phyloP scores from a whole-genome alignment of 2,113 vertebrate genomes.

The Aleadryas rufinucha region DNA sequence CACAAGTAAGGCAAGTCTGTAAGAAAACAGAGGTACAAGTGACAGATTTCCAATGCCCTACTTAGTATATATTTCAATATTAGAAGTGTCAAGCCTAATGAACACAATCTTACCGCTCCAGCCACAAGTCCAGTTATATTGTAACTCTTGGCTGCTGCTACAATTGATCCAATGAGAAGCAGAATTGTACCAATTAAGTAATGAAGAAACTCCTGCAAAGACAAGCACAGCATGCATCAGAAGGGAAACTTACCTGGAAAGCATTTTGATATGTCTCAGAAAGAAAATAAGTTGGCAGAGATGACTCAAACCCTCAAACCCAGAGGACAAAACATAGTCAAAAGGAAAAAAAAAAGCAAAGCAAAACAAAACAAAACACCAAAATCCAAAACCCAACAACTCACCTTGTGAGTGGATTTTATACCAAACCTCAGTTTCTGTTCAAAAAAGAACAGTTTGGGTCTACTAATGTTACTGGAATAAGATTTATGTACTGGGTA shows the following conservation, averaged over 20 bases:
- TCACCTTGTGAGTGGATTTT: neutral
- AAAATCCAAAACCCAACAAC: neutral
- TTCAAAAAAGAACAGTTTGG: neutral
- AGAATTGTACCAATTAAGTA: slow-evolving; percentile 85
- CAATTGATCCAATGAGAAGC: slow-evolving; percentile 85
- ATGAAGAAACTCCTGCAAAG: slow-evolving; percentile 89
- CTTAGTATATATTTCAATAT: neutral
- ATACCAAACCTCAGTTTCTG: neutral
- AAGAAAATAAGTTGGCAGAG: neutral
- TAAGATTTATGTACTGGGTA: neutral
- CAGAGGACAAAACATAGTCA: neutral
- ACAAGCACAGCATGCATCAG: slow-evolving; percentile 23
- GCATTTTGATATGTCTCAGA: neutral
- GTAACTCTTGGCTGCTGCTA: slow-evolving; percentile 75
- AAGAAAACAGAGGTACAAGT: neutral
- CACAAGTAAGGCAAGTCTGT: neutral
- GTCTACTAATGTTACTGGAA: neutral
- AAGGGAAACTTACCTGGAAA: neutral
- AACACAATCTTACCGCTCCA: slow-evolving; percentile 79
- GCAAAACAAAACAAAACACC: neutral
- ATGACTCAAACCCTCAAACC: neutral
- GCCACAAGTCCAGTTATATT: slow-evolving; percentile 74
- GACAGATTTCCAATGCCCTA: neutral
- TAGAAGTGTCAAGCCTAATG: neutral
- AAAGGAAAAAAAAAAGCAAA: neutral